Conservation (phyloP, 1,140 invertebrate genomes). For the Apis florea region DNA sequence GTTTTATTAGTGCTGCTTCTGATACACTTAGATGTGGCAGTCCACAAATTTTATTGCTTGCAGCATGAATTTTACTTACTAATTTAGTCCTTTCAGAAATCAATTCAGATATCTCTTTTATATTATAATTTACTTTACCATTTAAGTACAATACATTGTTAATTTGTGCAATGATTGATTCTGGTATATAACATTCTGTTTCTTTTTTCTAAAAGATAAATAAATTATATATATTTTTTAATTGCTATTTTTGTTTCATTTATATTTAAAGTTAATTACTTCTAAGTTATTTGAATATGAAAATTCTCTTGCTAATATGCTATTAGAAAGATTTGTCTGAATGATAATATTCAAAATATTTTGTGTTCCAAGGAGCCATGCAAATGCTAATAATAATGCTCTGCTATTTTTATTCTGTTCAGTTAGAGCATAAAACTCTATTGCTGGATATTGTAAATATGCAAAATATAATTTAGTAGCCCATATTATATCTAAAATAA, state of each 20-base stretch:
- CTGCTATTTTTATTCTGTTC: constrained; percentile 45
- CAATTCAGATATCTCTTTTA: constrained; percentile 73
- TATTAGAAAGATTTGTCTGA: constrained; percentile 54
- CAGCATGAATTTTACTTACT: constrained; percentile 65
- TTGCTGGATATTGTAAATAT: constrained; percentile 67
- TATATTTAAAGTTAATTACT: not conserved
- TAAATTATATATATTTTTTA: not conserved
- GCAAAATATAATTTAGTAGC: constrained; percentile 70
- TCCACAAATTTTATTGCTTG: constrained; percentile 61
- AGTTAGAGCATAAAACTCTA: constrained; percentile 67
- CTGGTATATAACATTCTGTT: constrained; percentile 7
- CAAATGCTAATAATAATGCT: constrained; percentile 67
- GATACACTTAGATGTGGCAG: constrained; percentile 69
- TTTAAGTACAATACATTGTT: constrained; percentile 63
- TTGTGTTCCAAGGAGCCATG: constrained; percentile 68
- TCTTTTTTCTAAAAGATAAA: constrained; percentile 22
- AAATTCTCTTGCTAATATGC: constrained; percentile 60
- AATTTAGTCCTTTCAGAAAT: constrained; percentile 66
- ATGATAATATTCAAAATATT: constrained; percentile 56
- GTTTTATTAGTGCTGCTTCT: constrained; percentile 71
- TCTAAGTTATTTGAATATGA: not conserved
- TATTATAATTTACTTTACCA: constrained; percentile 71
- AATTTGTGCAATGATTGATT: constrained; percentile 48
- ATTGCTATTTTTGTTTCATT: not conserved
- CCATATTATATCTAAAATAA: constrained; percentile 61